These are phyloP conservation scores for Pontoporia blainvillei DNA, from an alignment of 2,113 vertebrate species.

Conservation along the genomic window DNA sequence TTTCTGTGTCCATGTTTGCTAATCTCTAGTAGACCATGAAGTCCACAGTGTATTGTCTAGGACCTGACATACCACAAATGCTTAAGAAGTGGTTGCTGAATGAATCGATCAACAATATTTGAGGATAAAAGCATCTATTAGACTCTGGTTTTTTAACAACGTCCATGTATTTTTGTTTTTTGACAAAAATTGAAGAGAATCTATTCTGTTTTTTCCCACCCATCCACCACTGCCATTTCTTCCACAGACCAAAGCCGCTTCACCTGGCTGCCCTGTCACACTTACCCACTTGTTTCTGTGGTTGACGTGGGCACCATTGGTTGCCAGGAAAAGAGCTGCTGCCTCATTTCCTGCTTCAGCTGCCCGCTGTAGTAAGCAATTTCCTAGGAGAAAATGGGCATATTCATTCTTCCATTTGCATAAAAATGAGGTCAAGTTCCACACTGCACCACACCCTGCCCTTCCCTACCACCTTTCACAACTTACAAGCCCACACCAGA, in stretches of 20 bases:
- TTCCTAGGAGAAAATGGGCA: slow-evolving; percentile 80
- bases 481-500: not conserved
- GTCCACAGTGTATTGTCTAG: not conserved
- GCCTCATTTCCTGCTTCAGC: slow-evolving; percentile 91
- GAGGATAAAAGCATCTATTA: not conserved
- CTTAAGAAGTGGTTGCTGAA: not conserved
- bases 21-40: not conserved
- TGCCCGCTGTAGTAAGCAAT: slow-evolving; percentile 96
- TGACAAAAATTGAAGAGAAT: not conserved
- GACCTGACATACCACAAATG: not conserved
- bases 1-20: not conserved
- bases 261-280: not conserved
- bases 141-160: not conserved
- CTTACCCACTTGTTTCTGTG: slow-evolving; percentile 95
- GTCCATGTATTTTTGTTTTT: not conserved
- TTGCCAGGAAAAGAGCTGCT: slow-evolving; percentile 95
- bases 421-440: not conserved
- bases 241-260: not conserved
- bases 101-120: not conserved
- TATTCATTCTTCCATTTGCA: not conserved
- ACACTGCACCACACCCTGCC: not conserved
- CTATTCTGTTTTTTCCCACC: not conserved
- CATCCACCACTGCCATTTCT: not conserved
- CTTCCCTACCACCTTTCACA: not conserved
- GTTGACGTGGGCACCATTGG: slow-evolving; percentile 95